Evolutionary conservation across 1,140 invertebrate genomes (phyloP), one percentile per base, ranked within the genome.

Genomic region (Aphaenogaster floridana): DNA sequence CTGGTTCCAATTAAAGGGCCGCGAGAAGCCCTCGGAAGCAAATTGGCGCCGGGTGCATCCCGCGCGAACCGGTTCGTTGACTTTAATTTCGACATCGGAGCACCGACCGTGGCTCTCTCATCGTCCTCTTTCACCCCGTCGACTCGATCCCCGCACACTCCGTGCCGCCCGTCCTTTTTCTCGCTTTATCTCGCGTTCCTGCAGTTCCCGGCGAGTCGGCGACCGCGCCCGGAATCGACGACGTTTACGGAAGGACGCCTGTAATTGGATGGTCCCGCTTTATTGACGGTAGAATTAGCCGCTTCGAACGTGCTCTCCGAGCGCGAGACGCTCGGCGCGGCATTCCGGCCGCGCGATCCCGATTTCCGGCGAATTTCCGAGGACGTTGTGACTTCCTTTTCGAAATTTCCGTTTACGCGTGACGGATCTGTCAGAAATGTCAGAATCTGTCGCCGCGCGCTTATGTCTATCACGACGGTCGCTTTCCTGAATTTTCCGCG

Each of bases 211-310:
- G 64, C 87, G 85, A 81, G 69, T 45, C 78, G 50, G 36, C 52
- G 78, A 71, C 52, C 66, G 79, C 77, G 64, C 77, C 79, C 74
- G 89, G 90, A 90, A 91, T 88, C 89, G 90, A 88, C 90, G 89
- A 71, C 36, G 66, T 69, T 61, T 71, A 86, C 83, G 89, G 79
- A 86, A 79, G 87, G 61, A 72, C 90, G 87, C 36, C 88, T 77
- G 80, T 91, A 91, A 91, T 91, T 91, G 90, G 89, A 91, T 79
- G 90, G 90, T 87, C 90, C 85, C 88, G 84, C 89, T 91, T 91
- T 91, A 91, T 89, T 86, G 85, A 91, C 87, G 81, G 54, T 91
- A 88, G 89, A 91, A 91, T 91, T 91, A 91, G 86, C 85, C 74
- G 76, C 45, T 64, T 61, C 84, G 84, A 63, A 80, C 88, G 89